Evolutionary conservation across 2,113 vertebrate species (phyloP).

Genomic region (Callospermophilus lateralis): DNA sequence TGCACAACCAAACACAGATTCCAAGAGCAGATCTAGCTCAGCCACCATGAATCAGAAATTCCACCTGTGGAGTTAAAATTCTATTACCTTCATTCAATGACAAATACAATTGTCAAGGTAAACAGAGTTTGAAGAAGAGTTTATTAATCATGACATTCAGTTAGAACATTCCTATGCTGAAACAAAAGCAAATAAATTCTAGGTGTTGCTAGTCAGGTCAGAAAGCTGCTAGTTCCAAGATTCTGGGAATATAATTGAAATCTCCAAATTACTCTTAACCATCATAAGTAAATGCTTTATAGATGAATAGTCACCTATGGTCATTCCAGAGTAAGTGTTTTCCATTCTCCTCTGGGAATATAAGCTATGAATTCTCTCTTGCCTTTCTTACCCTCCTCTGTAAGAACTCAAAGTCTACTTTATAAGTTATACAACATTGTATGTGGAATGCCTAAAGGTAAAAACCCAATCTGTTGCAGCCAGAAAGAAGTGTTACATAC

Average conservation of each 20-base stretch:
- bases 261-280: constrained; percentile 17
- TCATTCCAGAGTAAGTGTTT: constrained; percentile 21
- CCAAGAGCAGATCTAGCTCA: not conserved
- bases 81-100: constrained; percentile 7
- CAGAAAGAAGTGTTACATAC: not conserved
- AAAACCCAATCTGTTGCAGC: not conserved
- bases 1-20: not conserved
- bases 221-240: not conserved
- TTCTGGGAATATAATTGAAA: constrained; percentile 9
- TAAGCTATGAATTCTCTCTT: not conserved
- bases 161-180: constrained; percentile 56
- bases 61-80: constrained; percentile 48
- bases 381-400: not conserved
- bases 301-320: constrained; percentile 13
- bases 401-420: not conserved
- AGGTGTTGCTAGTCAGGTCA: constrained; percentile 29
- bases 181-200: constrained; percentile 69
- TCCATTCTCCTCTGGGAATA: not conserved
- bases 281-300: constrained; percentile 43
- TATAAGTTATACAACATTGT: not conserved
- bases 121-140: constrained; percentile 48
- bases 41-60: constrained; percentile 27
- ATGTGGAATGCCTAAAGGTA: not conserved
- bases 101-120: constrained; percentile 55
- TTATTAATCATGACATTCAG: constrained; percentile 38